Conservation (phyloP, 2,113 vertebrate genomes). For the Anthoscopus minutus region DNA sequence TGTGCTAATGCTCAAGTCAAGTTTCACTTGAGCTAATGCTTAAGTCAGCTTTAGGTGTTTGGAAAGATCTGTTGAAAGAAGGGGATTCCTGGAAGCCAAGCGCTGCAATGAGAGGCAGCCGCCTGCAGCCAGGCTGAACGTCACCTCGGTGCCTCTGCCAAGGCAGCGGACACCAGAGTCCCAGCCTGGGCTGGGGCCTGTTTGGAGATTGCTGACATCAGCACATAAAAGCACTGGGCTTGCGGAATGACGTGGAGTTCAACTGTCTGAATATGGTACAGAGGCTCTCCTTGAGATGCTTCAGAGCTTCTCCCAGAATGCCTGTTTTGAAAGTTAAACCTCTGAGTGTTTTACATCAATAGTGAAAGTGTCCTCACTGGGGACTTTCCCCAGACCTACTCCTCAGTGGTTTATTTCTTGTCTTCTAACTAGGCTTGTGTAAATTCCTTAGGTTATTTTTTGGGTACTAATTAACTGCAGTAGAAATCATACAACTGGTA, state of each 20-base stretch:
- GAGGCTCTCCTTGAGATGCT: neutral
- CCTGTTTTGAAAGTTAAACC: conserved; percentile 8
- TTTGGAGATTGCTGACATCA: neutral
- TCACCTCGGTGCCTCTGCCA: neutral
- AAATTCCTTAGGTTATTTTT: conserved; percentile 50
- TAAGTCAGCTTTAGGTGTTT: neutral
- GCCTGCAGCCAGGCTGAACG: neutral
- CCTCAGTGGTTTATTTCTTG: conserved; percentile 32
- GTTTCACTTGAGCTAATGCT: too few species aligned
- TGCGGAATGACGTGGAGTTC: neutral
- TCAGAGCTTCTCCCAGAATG: neutral
- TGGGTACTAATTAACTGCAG: conserved; percentile 48
- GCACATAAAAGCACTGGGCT: neutral
- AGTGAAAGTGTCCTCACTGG: neutral
- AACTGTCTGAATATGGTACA: neutral
- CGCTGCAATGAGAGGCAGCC: fast-evolving
- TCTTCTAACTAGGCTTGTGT: neutral
- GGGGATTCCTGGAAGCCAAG: neutral
- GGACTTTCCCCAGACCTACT: neutral
- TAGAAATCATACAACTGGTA: conserved; percentile 50
- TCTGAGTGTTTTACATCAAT: neutral
- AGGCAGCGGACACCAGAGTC: neutral
- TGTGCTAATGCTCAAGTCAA: neutral
- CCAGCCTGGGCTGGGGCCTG: neutral
- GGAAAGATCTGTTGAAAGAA: neutral